Evolutionary conservation across 1,140 invertebrate species (phyloP).

Genomic region (Diprion similis): DNA sequence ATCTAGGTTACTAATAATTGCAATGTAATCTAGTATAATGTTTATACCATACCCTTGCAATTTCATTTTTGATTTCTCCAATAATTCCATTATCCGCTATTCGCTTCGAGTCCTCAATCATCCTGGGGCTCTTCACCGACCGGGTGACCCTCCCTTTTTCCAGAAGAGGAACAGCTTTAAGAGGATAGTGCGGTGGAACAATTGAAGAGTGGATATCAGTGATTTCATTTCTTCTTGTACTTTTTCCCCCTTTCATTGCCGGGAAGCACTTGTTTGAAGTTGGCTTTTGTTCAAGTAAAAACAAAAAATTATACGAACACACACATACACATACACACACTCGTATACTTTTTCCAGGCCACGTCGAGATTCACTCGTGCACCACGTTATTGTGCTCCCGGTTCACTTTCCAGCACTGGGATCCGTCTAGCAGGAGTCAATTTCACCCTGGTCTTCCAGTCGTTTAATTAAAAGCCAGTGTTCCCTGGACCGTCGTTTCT

Average conservation of each 20-base stretch:
- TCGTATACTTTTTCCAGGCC: not conserved
- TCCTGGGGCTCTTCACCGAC: too few relatives aligned
- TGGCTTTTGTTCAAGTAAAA: not conserved
- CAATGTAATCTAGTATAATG: too few relatives aligned
- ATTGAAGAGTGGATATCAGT: not conserved
- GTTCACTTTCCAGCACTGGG: not conserved
- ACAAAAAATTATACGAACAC: not conserved
- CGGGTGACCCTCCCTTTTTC: too few relatives aligned
- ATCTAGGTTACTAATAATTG: too few relatives aligned
- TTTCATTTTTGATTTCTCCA: too few relatives aligned
- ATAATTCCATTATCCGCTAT: constrained; percentile 1
- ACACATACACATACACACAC: too few relatives aligned
- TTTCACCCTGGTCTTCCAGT: not conserved
- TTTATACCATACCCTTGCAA: too few relatives aligned
- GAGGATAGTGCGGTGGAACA: not conserved
- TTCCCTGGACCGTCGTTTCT: not conserved
- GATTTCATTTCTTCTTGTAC: not conserved
- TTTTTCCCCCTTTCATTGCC: not conserved
- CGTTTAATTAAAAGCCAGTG: constrained; percentile 7
- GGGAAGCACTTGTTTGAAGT: not conserved
- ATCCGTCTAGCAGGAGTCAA: not conserved
- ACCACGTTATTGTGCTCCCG: not conserved
- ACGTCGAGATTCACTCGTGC: not conserved
- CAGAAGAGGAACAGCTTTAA: not conserved
- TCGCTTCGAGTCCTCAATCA: not conserved